phyloP scores from a whole-genome alignment of 2,888 invertebrate genomes.

The Drosophila nigricruria region DNA sequence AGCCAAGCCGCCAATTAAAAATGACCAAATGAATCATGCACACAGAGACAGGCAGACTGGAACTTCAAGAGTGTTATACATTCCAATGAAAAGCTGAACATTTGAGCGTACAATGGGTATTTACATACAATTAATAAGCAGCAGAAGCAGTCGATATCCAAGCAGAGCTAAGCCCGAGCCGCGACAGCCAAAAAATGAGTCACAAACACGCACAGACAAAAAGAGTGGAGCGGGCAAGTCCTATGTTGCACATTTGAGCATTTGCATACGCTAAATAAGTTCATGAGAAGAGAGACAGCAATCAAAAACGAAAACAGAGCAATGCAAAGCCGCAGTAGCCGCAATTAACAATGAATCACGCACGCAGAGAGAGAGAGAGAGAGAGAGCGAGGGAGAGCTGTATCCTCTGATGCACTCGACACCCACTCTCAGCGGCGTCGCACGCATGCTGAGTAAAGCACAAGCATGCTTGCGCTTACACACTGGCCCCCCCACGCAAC shows the following conservation, averaged over 20 bases:
- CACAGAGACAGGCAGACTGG: not conserved
- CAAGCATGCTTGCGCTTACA: slow-evolving; percentile 53
- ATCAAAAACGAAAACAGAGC: not conserved
- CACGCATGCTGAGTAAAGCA: slow-evolving; percentile 21
- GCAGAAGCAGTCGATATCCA: not conserved
- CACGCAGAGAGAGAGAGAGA: slow-evolving; percentile 7
- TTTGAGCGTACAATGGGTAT: not conserved
- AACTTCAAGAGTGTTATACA: not conserved
- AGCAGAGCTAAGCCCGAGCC: not conserved
- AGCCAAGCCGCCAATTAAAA: slow-evolving; percentile 13
- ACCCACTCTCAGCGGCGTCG: slow-evolving; percentile 27
- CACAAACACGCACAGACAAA: slow-evolving; percentile 11
- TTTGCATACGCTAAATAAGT: slow-evolving; percentile 6
- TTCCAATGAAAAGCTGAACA: not conserved
- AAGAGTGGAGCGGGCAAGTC: not conserved
- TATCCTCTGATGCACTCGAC: slow-evolving; percentile 36
- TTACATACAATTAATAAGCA: slow-evolving; percentile 1
- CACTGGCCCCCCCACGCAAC: slow-evolving; percentile 40
- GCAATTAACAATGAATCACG: slow-evolving; percentile 13
- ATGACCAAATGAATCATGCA: slow-evolving; percentile 10
- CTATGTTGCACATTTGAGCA: slow-evolving; percentile 12
- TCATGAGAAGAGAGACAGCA: not conserved
- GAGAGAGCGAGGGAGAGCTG: slow-evolving; percentile 6
- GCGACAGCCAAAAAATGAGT: slow-evolving; percentile 4
- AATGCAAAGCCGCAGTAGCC: too few species aligned